phyloP scores from a whole-genome alignment of 2,113 vertebrate genomes.

The Hucho hucho region DNA sequence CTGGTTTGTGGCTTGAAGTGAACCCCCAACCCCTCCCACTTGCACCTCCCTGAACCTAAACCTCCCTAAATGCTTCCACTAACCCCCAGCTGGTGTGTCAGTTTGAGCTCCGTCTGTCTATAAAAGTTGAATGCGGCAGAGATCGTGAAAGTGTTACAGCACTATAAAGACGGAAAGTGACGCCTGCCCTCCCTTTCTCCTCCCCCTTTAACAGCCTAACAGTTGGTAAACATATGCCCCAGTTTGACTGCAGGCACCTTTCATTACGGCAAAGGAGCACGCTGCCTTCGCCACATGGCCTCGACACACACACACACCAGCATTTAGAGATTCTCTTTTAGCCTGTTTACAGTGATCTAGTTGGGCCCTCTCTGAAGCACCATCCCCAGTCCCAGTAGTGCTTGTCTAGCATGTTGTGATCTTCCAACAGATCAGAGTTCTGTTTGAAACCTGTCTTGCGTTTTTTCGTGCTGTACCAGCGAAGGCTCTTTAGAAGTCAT shows the following conservation, averaged over 20 bases:
- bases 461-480: conserved; percentile 33
- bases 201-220: conserved; percentile 35
- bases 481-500: conserved; percentile 43
- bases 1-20: conserved; percentile 26
- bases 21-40: neutral
- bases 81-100: conserved; percentile 16
- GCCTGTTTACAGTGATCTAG: conserved; percentile 42
- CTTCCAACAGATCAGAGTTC: conserved; percentile 53
- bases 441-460: conserved; percentile 50
- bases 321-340: conserved; percentile 49
- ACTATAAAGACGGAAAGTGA: conserved; percentile 54
- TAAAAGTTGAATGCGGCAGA: conserved; percentile 41
- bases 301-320: neutral
- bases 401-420: conserved; percentile 52
- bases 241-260: neutral
- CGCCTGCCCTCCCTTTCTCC: conserved; percentile 29
- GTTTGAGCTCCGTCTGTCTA: conserved; percentile 23
- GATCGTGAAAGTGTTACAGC: conserved; percentile 48
- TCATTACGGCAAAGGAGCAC: no score
- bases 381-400: conserved; percentile 9
- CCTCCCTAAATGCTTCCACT: conserved; percentile 4
- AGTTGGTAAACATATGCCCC: conserved; percentile 40
- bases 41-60: conserved; percentile 2
- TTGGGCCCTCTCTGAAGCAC: conserved; percentile 26
- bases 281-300: neutral